phyloP scores from a whole-genome alignment of 2,888 invertebrate genomes.

The Perizoma affinitatum region DNA sequence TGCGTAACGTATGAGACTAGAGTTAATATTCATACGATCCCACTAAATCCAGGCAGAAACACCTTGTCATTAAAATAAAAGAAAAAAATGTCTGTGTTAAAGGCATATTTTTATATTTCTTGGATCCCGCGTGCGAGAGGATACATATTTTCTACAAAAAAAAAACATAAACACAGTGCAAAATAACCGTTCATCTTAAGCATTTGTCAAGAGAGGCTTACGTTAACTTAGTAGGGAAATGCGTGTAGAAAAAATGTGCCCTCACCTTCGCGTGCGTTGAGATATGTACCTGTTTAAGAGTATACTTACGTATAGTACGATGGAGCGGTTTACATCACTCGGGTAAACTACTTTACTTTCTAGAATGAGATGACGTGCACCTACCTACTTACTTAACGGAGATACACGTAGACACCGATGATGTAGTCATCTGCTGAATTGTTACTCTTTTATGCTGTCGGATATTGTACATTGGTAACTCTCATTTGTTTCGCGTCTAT shows the following conservation, averaged over 20 bases:
- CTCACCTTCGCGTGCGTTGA: constrained; percentile 46
- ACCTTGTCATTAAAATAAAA: constrained; percentile 53
- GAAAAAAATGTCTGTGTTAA: constrained; percentile 47
- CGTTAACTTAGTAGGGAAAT: constrained; percentile 74
- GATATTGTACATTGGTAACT: not conserved
- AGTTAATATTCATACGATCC: constrained; percentile 2
- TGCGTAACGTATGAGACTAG: not conserved
- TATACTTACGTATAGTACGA: constrained; percentile 14
- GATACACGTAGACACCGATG: not conserved
- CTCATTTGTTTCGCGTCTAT: not conserved
- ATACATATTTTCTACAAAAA: constrained; percentile 59
- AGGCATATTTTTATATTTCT: constrained; percentile 58
- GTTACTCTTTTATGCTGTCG: not conserved
- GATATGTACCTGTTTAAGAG: constrained; percentile 25
- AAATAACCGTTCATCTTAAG: constrained; percentile 81
- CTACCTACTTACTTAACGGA: constrained; percentile 6
- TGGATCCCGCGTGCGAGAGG: constrained; percentile 51
- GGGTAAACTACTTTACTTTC: constrained; percentile 10
- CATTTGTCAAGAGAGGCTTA: constrained; percentile 82
- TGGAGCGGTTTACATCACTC: constrained; percentile 15
- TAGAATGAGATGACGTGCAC: constrained; percentile 1
- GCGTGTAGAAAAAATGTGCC: constrained; percentile 64
- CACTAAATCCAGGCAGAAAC: constrained; percentile 13
- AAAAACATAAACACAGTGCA: constrained; percentile 73
- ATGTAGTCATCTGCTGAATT: not conserved